Percentiles rank a stretch among this genome's conserved stretches.
Evolutionary conservation across 2,113 vertebrate species (phyloP).

Genomic region (Spilogale gracilis): DNA sequence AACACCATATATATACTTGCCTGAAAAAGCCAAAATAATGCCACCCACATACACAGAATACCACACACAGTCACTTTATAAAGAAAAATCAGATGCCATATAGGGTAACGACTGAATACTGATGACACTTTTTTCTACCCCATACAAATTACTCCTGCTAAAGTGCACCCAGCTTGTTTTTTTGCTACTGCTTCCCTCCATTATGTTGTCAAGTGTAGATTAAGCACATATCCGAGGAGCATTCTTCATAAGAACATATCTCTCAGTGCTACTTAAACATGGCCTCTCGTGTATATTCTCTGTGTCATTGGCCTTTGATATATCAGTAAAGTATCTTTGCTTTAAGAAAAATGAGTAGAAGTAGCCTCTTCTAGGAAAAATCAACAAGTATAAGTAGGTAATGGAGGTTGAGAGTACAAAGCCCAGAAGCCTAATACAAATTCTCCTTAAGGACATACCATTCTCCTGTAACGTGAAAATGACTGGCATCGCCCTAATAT

Average conservation of each 20-base stretch:
- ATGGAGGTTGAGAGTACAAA: not conserved
- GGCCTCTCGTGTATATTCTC: not conserved
- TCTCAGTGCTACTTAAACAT: constrained; percentile 33
- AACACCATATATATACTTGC: constrained; percentile 77
- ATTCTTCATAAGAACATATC: not conserved
- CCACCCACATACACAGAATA: constrained; percentile 80
- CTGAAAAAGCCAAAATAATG: constrained; percentile 68
- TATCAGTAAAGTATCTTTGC: not conserved
- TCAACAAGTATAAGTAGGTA: not conserved
- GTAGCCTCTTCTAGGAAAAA: constrained; percentile 62
- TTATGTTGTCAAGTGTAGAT: constrained; percentile 40
- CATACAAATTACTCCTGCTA: constrained; percentile 61
- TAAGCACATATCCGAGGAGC: constrained; percentile 25
- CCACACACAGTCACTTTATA: constrained; percentile 78
- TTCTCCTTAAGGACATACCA: constrained; percentile 5
- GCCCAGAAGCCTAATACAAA: constrained; percentile 32
- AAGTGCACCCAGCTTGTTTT: constrained; percentile 59
- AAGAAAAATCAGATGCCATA: constrained; percentile 74
- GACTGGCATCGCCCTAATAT: not conserved
- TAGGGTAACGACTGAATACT: constrained; percentile 71
- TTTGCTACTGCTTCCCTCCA: constrained; percentile 31
- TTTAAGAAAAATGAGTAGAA: constrained; percentile 59
- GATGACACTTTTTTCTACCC: constrained; percentile 64
- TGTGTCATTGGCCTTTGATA: not conserved
- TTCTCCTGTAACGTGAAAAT: not conserved